Conservation (phyloP, 2,888 invertebrate species). For the Liopterus haemorrhoidalis region DNA sequence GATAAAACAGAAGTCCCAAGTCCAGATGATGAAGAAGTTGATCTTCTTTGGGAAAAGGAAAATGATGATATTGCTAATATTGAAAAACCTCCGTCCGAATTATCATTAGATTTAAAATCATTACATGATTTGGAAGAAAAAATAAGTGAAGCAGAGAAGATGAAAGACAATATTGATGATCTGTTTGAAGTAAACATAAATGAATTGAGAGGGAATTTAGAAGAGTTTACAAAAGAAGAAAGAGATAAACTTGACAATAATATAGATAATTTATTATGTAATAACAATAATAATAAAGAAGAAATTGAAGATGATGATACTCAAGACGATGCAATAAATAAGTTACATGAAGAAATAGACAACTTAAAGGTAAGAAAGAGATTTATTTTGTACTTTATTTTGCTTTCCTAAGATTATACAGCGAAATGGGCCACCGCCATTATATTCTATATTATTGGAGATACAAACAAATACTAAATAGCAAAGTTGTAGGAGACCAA, state of each 20-base stretch:
- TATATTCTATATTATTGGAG: too few species aligned
- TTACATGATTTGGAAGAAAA: slow-evolving; percentile 8
- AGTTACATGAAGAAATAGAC: slow-evolving; percentile 4
- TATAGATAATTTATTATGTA: neutral
- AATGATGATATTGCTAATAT: too few species aligned
- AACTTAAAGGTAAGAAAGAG: neutral
- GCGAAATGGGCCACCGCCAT: too few species aligned
- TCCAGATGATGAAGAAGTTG: too few species aligned
- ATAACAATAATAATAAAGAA: neutral
- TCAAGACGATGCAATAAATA: neutral
- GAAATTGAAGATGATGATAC: neutral
- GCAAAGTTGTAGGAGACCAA: too few species aligned
- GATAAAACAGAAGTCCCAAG: too few species aligned
- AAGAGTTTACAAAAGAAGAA: neutral
- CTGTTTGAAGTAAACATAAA: too few species aligned
- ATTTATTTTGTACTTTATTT: neutral
- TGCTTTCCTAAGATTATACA: neutral
- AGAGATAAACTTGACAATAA: neutral
- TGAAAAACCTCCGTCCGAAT: too few species aligned
- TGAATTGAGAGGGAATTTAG: too few species aligned
- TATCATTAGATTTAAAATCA: too few species aligned
- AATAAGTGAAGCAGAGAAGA: slow-evolving; percentile 6
- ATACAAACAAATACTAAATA: too few species aligned
- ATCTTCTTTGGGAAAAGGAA: too few species aligned
- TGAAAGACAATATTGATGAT: slow-evolving; percentile 5